Conservation (phyloP, 2,113 vertebrate genomes). For the Paradisaea rubra region DNA sequence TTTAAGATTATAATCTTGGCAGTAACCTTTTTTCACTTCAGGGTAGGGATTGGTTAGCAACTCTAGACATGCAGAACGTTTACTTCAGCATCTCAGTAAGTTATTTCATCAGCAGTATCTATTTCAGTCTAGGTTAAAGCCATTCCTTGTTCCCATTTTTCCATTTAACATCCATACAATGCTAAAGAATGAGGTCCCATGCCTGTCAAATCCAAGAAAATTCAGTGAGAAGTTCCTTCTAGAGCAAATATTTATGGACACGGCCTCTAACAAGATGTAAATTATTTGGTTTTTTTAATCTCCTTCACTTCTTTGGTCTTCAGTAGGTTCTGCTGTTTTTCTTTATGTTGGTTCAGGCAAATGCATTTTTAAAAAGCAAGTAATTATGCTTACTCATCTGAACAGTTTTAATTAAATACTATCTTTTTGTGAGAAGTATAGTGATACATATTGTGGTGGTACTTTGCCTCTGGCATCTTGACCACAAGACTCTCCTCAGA, state of each 20-base stretch:
- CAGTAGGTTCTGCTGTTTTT: background rate
- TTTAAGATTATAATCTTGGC: background rate
- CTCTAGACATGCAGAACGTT: background rate
- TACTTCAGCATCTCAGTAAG: background rate
- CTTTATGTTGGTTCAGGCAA: background rate
- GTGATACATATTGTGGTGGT: background rate
- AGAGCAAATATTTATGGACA: background rate
- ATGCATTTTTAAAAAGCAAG: background rate
- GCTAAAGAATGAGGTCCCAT: background rate
- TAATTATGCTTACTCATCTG: background rate
- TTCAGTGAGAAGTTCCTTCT: background rate
- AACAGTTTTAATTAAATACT: background rate
- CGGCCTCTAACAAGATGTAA: background rate
- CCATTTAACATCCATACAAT: background rate
- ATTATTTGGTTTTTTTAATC: background rate
- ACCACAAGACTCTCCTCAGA: background rate
- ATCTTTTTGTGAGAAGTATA: background rate
- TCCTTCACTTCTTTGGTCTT: background rate
- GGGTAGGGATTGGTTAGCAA: background rate
- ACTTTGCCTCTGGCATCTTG: background rate
- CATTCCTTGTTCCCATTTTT: background rate
- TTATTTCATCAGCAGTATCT: background rate
- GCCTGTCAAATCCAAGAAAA: background rate
- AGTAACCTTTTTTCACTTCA: background rate
- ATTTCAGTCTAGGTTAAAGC: background rate